Evolutionary conservation across 92 coral and sea anemone genomes (phyloP).

Genomic region (Micromussa lordhowensis): DNA sequence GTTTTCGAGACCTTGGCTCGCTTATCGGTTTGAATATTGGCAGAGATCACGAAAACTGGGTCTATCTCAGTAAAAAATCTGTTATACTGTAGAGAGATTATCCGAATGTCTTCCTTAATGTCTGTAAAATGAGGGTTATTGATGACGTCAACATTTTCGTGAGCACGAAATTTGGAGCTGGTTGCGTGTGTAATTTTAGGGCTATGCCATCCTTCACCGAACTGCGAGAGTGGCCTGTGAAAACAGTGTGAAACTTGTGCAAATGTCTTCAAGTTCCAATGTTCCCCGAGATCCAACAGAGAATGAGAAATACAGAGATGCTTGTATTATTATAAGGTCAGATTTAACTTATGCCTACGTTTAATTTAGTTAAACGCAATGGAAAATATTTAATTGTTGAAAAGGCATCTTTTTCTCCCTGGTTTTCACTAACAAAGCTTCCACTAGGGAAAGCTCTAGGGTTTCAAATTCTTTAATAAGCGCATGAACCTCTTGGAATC

Average conservation of each 20-base stretch:
- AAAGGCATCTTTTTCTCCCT: neutral
- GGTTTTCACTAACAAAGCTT: too few relatives aligned
- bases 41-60: neutral
- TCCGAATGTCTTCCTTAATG: neutral
- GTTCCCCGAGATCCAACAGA: too few relatives aligned
- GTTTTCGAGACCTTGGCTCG: neutral
- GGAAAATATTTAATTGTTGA: neutral
- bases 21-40: conserved; percentile 20
- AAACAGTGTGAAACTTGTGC: neutral
- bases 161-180: conserved; percentile 4
- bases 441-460: neutral
- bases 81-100: conserved; percentile 27
- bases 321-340: neutral
- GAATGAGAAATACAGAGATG: neutral
- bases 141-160: conserved; percentile 15
- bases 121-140: conserved; percentile 2
- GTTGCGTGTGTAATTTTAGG: conserved; percentile 11
- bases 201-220: neutral
- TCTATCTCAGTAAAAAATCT: conserved; percentile 32
- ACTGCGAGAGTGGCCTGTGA: neutral
- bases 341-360: neutral
- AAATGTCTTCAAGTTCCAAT: neutral
- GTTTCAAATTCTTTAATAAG: neutral
- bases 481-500: neutral
- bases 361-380: neutral